Evolutionary conservation across 2,888 invertebrate genomes (phyloP), one percentile per base, ranked within the genome.

Genomic region (Pycnomerus fuliginosus): DNA sequence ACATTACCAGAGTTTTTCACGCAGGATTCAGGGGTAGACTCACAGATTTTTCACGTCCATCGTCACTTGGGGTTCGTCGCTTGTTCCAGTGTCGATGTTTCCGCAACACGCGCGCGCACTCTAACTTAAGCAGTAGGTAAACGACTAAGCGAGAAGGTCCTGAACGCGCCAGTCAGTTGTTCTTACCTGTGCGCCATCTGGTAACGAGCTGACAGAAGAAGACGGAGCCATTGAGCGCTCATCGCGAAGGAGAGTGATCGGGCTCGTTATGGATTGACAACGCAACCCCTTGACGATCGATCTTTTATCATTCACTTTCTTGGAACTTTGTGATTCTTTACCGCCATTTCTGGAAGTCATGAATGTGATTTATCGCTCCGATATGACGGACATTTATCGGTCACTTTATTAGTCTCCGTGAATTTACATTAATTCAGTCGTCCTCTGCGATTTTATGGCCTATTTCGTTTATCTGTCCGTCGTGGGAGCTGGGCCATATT

Each of bases 81-180:
- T 31, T 51, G 25, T 30, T 40, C 48, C 43, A 31, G 38, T 46
- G 53, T 55, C 43, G 53, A 46, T 41, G 44, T 57, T 53, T 54
- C 44, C 40, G 48, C 37, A 47, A 47, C 54, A 78, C 80, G 74
- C 77, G 74, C 80, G 80, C 80, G 74, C 78, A 76, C 79, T 76
- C 78, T 75, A 73, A 69, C 75, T 76, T 71, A 69, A 66, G 67
- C 70, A 74, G 75, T 75, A 75, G 75, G 76, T 74, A 65, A 67
- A 65, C 70, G 70, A 71, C 71, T 70, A 70, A 71, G 65, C 67
- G 54, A 56, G 57, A 45, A 56, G 56, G 62, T 60, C 58, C 61
- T 61, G 60, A 43, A 56, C 59, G 64, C 61, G 61, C 61, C 62
- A 52, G 52, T 53, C 56, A 58, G 59, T 64, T 64, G 64, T 64